Evolutionary conservation across 2,797 vertebrate species (phyloP).

Genomic region (Macrochelys suwanniensis): DNA sequence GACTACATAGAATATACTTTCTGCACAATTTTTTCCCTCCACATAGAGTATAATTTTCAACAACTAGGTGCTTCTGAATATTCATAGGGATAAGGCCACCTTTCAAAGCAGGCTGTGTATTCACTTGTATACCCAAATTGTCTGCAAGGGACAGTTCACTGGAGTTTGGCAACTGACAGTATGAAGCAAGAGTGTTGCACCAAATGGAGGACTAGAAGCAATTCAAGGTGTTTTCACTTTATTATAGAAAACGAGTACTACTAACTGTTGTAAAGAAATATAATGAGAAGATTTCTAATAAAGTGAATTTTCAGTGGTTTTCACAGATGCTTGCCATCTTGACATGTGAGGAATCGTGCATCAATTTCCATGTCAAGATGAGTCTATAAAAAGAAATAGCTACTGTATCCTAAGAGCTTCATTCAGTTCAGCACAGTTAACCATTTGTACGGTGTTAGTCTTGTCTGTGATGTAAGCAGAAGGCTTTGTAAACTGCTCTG

Average conservation of each 20-base stretch:
- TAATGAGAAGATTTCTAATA: neutral
- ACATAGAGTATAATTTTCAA: neutral
- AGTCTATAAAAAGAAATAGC: neutral
- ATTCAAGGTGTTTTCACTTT: neutral
- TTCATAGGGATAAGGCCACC: neutral
- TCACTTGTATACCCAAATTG: neutral
- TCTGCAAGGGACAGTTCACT: neutral
- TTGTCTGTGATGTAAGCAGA: neutral
- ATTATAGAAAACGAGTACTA: neutral
- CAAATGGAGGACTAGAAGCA: neutral
- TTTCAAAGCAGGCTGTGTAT: neutral
- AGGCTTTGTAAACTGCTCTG: neutral
- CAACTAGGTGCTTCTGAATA: neutral
- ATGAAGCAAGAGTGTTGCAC: neutral
- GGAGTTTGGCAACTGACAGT: neutral
- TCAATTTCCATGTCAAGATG: neutral
- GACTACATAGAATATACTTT: neutral
- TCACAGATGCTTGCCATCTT: neutral
- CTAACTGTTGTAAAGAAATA: neutral
- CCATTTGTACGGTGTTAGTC: neutral
- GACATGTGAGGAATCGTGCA: accelerated
- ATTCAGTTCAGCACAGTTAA: neutral
- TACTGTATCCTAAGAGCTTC: neutral
- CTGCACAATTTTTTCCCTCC: neutral
- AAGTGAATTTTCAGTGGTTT: neutral